Evolutionary conservation across 2,113 vertebrate genomes (phyloP).

Genomic region (Chlorocebus sabaeus): DNA sequence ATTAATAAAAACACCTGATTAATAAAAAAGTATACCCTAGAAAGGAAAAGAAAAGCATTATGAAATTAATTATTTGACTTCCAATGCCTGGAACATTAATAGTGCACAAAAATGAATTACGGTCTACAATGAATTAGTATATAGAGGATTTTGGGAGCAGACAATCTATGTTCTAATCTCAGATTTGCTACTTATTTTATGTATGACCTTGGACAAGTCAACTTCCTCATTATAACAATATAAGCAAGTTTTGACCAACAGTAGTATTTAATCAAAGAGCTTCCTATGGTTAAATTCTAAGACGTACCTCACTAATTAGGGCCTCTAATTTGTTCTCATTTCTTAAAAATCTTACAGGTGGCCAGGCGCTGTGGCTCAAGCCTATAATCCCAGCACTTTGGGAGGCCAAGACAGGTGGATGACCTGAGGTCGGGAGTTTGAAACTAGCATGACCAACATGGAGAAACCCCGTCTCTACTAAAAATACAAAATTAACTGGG

Average conservation of each 20-base stretch:
- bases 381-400: too few species aligned
- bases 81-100: not conserved
- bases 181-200: not conserved
- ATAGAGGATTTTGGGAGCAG: not conserved
- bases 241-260: not conserved
- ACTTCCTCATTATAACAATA: constrained; percentile 9
- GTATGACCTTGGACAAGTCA: not conserved
- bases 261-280: constrained; percentile 25
- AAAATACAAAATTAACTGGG: too few species aligned
- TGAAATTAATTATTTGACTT: not conserved
- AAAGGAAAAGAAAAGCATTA: constrained; percentile 32
- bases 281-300: constrained; percentile 34
- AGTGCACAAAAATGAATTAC: not conserved
- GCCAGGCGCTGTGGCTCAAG: too few species aligned
- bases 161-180: not conserved
- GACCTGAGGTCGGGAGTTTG: too few species aligned
- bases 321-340: constrained; percentile 25
- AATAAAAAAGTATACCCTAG: not conserved
- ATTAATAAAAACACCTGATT: not conserved
- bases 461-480: too few species aligned
- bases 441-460: too few species aligned
- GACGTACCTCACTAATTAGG: not conserved
- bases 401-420: too few species aligned
- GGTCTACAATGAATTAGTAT: not conserved
- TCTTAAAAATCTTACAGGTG: not conserved